A percentile compares a stretch with the other conserved stretches of the same genome.
These are phyloP conservation scores for Holocentrus rufus DNA, from an alignment of 2,797 vertebrate species.

Conservation along the genomic window DNA sequence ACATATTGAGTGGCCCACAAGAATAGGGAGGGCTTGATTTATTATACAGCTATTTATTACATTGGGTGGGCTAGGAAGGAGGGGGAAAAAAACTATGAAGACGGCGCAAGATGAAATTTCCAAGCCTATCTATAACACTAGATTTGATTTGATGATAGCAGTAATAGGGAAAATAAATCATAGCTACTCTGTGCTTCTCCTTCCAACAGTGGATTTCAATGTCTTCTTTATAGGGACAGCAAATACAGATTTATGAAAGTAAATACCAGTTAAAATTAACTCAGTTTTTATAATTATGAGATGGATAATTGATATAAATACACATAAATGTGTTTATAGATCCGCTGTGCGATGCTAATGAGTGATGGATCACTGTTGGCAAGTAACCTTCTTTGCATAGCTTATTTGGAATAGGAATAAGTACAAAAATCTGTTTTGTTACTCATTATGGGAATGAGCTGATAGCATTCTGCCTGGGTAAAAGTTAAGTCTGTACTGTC, in stretches of 20 bases:
- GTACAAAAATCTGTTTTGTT: too few relatives aligned
- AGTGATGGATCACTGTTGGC: too few relatives aligned
- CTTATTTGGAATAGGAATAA: too few relatives aligned
- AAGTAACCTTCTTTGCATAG: too few relatives aligned
- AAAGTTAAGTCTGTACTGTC: background rate
- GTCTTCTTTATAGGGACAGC: constrained; percentile 22
- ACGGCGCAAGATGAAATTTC: constrained; percentile 44
- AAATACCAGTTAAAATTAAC: too few relatives aligned
- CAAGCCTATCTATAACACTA: constrained; percentile 48
- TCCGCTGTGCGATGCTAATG: too few relatives aligned
- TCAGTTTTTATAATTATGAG: too few relatives aligned
- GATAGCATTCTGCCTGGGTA: background rate
- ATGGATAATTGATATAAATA: too few relatives aligned
- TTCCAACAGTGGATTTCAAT: background rate
- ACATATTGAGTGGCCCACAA: constrained; percentile 69
- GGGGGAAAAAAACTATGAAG: constrained; percentile 29
- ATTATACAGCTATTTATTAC: constrained; percentile 75
- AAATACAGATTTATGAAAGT: constrained; percentile 58
- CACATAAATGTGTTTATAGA: too few relatives aligned
- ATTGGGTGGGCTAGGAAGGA: constrained; percentile 40
- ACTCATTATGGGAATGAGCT: background rate
- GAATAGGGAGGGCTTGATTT: constrained; percentile 70
- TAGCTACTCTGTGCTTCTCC: constrained; percentile 22
- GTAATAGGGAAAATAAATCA: constrained; percentile 39
- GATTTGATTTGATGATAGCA: constrained; percentile 44